Conservation (phyloP, 2,797 vertebrate species). For the Sciurus carolinensis region DNA sequence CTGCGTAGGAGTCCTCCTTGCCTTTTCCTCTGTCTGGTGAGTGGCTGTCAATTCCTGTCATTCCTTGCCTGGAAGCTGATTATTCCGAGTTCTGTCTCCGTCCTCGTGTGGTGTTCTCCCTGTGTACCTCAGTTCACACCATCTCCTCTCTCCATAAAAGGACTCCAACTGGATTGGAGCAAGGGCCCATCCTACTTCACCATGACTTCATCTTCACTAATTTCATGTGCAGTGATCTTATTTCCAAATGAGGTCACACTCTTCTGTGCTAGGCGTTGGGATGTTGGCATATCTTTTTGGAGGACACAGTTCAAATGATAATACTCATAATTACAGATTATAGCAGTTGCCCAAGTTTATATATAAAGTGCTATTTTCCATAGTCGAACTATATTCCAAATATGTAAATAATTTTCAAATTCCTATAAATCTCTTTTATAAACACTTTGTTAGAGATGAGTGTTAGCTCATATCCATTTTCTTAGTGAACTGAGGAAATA, state of each 20-base stretch:
- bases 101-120: neutral
- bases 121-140: neutral
- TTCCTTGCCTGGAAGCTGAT: neutral
- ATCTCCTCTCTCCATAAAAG: neutral
- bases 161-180: neutral
- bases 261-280: neutral
- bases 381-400: neutral
- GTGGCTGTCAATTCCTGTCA: neutral
- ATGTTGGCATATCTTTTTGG: neutral
- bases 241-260: slow-evolving; percentile 1
- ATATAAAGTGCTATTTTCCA: neutral
- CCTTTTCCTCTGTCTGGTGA: neutral
- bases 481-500: neutral
- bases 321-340: neutral
- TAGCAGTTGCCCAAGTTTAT: neutral
- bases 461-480: neutral
- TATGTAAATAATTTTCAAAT: neutral
- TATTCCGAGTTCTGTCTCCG: neutral
- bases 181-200: no score
- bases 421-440: neutral
- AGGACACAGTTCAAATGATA: neutral
- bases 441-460: neutral
- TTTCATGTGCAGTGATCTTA: neutral
- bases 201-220: neutral
- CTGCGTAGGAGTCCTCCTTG: neutral